Conservation (phyloP, 2,113 vertebrate species). For the Zapornia atra region DNA sequence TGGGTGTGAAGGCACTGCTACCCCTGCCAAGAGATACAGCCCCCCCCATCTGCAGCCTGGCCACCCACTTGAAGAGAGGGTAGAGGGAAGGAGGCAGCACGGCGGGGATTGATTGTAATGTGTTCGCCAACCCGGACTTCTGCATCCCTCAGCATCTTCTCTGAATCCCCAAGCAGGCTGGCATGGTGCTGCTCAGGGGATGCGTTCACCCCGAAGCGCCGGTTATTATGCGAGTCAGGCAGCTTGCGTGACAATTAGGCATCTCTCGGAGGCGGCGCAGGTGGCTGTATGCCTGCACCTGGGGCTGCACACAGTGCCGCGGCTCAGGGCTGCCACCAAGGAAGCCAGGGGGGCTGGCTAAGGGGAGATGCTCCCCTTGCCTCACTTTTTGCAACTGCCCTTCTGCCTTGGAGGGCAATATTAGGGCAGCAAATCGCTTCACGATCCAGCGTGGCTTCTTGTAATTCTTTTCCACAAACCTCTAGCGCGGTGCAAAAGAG, state of each 20-base stretch:
- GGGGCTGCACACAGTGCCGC: background rate
- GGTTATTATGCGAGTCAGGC: constrained; percentile 29
- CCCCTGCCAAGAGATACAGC: background rate
- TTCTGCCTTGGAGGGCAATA: accelerated
- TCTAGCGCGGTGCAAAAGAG: accelerated
- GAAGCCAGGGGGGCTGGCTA: accelerated
- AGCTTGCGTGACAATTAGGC: background rate
- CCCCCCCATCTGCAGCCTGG: background rate
- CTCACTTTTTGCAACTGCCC: accelerated
- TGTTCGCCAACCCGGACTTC: accelerated
- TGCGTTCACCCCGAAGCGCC: accelerated
- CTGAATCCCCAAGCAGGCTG: background rate
- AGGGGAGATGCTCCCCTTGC: background rate
- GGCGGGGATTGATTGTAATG: accelerated
- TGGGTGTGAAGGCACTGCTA: background rate
- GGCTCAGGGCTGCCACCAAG: background rate
- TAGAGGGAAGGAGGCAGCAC: background rate
- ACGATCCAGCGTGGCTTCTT: accelerated
- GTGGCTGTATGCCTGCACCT: constrained; percentile 57
- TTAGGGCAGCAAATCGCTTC: accelerated
- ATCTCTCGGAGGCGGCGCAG: background rate
- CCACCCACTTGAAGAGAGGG: accelerated
- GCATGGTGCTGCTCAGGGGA: background rate
- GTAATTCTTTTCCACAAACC: accelerated
- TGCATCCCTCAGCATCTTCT: accelerated